Conservation (phyloP, 2,113 vertebrate species). For the Clarias gariepinus region DNA sequence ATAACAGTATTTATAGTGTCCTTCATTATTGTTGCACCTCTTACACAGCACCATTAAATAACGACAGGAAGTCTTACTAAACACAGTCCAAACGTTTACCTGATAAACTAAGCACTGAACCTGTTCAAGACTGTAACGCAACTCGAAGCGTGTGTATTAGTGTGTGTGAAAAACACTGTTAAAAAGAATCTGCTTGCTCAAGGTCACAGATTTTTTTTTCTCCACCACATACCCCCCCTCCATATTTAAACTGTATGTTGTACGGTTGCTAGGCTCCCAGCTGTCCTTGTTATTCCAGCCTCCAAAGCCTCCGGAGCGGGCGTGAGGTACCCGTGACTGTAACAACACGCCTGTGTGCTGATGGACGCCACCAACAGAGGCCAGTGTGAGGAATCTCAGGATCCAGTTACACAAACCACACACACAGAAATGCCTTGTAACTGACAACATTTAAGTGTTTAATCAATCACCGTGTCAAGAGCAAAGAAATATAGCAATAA, state of each 20-base stretch:
- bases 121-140: background rate
- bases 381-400: background rate
- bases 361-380: background rate
- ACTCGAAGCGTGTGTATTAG: background rate
- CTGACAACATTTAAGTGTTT: background rate
- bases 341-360: background rate
- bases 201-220: background rate
- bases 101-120: background rate
- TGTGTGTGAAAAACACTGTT: background rate
- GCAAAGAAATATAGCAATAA: background rate
- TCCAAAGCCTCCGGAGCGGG: background rate
- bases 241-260: background rate
- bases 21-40: background rate
- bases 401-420: background rate
- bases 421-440: background rate
- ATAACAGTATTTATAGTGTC: background rate
- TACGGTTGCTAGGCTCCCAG: slow-evolving; percentile 12
- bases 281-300: slow-evolving; percentile 31
- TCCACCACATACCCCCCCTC: background rate
- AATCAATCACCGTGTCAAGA: background rate
- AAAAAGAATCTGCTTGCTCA: slow-evolving; percentile 5
- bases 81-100: background rate
- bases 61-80: background rate
- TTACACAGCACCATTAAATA: background rate
- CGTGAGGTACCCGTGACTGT: background rate